phyloP scores from a whole-genome alignment of 2,797 vertebrate genomes.

The Hozukius guyotensis region DNA sequence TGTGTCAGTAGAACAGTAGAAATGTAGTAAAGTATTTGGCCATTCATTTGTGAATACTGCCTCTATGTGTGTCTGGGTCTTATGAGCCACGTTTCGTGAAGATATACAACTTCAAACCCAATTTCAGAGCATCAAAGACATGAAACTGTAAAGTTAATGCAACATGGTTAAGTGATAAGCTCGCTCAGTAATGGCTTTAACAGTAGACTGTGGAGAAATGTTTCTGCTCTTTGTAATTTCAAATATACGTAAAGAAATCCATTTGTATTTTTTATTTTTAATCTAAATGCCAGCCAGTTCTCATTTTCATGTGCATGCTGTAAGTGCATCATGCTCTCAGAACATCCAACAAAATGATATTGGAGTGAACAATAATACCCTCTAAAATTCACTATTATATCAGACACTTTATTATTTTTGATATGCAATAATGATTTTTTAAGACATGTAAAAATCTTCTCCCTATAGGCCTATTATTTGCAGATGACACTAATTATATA shows the following conservation, averaged over 20 bases:
- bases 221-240: not conserved
- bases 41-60: not conserved
- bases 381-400: not conserved
- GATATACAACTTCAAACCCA: not conserved
- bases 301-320: not conserved
- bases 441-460: too few relatives aligned
- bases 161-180: not conserved
- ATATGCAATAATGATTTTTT: too few relatives aligned
- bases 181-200: not conserved
- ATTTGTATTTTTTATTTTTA: not conserved
- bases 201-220: not conserved
- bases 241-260: not conserved
- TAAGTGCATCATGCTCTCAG: not conserved
- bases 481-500: too few relatives aligned
- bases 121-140: not conserved
- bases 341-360: not conserved
- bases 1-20: not conserved
- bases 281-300: not conserved
- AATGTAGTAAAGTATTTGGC: not conserved
- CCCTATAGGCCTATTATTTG: too few relatives aligned
- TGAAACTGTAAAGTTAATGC: not conserved
- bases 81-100: not conserved
- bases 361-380: not conserved
- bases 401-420: not conserved
- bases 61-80: not conserved